Conservation (phyloP, 2,888 invertebrate genomes). For the Pterobdella sp. region DNA sequence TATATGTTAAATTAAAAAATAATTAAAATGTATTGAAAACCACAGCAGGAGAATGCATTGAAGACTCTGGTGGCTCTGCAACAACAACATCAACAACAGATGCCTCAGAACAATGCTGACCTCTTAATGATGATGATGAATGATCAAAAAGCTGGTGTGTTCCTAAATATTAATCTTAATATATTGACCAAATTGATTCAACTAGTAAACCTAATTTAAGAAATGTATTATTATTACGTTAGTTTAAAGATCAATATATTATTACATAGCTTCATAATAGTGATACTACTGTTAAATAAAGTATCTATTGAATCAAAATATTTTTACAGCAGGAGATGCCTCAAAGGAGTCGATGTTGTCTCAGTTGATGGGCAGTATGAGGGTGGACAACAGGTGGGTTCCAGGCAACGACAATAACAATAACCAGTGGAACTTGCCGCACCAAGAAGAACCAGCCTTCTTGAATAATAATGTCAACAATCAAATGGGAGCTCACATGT, state of each 20-base stretch:
- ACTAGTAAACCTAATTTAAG: too few species aligned
- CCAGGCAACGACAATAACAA: slow-evolving; percentile 18
- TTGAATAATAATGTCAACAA: not conserved
- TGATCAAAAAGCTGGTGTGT: slow-evolving; percentile 12
- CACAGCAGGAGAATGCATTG: not conserved
- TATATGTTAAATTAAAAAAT: too few species aligned
- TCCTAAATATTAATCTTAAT: not conserved
- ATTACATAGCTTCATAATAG: too few species aligned
- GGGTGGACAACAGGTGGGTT: slow-evolving; percentile 21
- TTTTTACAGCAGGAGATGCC: not conserved
- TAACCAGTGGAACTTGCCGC: slow-evolving; percentile 11
- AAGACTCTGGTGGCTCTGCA: slow-evolving; percentile 11
- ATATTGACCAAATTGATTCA: not conserved
- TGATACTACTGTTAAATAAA: not conserved
- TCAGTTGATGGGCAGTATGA: slow-evolving; percentile 23
- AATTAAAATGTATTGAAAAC: too few species aligned
- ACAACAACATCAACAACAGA: slow-evolving; percentile 20
- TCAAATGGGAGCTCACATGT: not conserved
- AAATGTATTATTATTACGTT: not conserved
- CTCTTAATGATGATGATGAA: slow-evolving; percentile 27
- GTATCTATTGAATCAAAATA: not conserved
- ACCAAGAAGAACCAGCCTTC: not conserved
- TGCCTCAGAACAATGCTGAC: not conserved
- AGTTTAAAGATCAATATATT: not conserved
- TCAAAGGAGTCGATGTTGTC: slow-evolving; percentile 17